phyloP scores from a whole-genome alignment of 2,113 vertebrate species.

The Tringa solitaria region DNA sequence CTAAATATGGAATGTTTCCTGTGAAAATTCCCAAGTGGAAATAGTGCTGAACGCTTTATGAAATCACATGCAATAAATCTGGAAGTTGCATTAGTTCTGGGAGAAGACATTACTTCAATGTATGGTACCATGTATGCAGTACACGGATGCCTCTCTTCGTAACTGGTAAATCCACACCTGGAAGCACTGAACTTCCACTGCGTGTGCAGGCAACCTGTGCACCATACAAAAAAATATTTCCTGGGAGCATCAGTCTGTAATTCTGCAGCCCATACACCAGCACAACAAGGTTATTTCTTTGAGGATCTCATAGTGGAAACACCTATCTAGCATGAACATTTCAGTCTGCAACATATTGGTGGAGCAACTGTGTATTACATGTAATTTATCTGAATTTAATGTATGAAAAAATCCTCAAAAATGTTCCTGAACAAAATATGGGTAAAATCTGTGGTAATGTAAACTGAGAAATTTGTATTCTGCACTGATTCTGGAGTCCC shows the following conservation, averaged over 20 bases:
- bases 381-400: background rate
- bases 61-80: background rate
- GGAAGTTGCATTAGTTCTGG: background rate
- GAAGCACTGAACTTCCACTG: background rate
- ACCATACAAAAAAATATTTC: background rate
- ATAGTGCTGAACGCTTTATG: background rate
- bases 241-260: background rate
- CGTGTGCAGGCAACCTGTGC: background rate
- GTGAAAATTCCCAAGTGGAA: background rate
- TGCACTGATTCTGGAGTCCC: background rate
- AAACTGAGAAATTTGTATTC: background rate
- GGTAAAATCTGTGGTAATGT: background rate
- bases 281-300: background rate
- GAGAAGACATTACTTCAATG: background rate
- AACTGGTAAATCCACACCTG: background rate
- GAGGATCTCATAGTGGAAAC: background rate
- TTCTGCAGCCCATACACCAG: background rate
- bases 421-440: background rate
- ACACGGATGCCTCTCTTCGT: background rate
- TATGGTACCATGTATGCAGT: rapidly evolving
- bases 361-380: background rate
- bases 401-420: background rate
- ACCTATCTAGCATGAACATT: background rate
- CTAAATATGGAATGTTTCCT: background rate
- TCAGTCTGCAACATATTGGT: background rate